Evolutionary conservation across 2,113 vertebrate species (phyloP).

Genomic region (Synchiropus splendidus): DNA sequence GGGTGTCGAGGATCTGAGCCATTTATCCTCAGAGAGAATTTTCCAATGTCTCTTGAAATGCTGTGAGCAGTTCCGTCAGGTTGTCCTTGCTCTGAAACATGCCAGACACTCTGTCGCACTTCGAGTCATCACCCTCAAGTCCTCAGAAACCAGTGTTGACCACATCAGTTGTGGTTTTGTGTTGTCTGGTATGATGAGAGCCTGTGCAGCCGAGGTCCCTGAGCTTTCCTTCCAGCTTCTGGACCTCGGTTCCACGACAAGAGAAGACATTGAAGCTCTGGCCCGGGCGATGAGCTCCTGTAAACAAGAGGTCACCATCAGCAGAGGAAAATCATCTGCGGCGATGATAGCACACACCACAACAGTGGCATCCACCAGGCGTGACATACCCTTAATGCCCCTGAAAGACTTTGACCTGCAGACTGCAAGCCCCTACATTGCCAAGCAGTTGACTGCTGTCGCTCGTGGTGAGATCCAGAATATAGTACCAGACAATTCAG

Average conservation of each 20-base stretch:
- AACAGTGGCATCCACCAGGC: slow-evolving; percentile 20
- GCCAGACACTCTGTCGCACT: slow-evolving; percentile 32
- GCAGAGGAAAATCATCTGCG: slow-evolving; percentile 58
- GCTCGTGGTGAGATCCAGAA: neutral
- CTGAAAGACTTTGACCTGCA: slow-evolving; percentile 58
- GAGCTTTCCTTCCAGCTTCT: slow-evolving; percentile 74
- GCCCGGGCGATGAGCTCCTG: slow-evolving; percentile 60
- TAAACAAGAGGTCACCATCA: slow-evolving; percentile 67
- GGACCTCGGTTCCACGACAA: slow-evolving; percentile 68
- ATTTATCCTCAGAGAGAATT: slow-evolving; percentile 47
- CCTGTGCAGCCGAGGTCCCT: slow-evolving; percentile 67
- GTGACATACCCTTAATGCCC: slow-evolving; percentile 7
- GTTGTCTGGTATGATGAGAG: slow-evolving; percentile 73
- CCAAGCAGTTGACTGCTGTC: slow-evolving; percentile 56
- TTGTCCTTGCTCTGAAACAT: slow-evolving; percentile 65
- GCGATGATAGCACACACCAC: slow-evolving; percentile 57
- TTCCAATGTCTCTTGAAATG: slow-evolving; percentile 63
- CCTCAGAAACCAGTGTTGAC: slow-evolving; percentile 64
- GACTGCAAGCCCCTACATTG: slow-evolving; percentile 63
- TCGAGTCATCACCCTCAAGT: slow-evolving; percentile 72
- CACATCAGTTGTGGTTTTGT: slow-evolving; percentile 71
- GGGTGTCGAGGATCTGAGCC: slow-evolving; percentile 65
- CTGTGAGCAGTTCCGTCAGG: slow-evolving; percentile 72
- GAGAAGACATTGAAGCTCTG: slow-evolving; percentile 65
- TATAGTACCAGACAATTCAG: slow-evolving; percentile 34